These are phyloP conservation scores for Noctua comes DNA, from an alignment of 2,888 invertebrate species.

Conservation along the genomic window DNA sequence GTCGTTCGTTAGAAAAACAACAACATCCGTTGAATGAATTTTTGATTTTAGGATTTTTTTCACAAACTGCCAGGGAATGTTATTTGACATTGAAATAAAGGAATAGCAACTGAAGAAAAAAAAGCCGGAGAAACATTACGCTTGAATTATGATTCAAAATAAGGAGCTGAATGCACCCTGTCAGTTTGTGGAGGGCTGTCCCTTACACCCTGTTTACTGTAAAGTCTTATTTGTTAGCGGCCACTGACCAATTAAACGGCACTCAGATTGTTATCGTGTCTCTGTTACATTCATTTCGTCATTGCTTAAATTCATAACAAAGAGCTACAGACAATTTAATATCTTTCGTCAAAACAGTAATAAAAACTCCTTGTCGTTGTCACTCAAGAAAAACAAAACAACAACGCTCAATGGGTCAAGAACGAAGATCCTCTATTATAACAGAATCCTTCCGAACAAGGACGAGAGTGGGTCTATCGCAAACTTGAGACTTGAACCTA, in stretches of 20 bases:
- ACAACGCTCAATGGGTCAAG: constrained; percentile 41
- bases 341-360: constrained; percentile 27
- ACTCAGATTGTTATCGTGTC: neutral
- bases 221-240: neutral
- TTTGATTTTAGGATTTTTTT: no score
- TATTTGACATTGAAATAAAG: no score
- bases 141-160: no score
- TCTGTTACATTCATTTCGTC: neutral
- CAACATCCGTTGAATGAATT: no score
- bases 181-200: no score
- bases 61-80: no score
- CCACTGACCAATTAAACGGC: neutral
- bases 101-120: no score
- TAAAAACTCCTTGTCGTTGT: constrained; percentile 18
- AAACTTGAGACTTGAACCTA: neutral
- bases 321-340: neutral
- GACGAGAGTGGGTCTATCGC: constrained; percentile 15
- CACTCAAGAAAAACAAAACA: constrained; percentile 38
- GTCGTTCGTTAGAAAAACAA: no score
- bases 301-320: neutral
- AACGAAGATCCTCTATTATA: constrained; percentile 36
- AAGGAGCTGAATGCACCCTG: no score
- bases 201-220: neutral
- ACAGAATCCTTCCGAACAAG: constrained; percentile 37
- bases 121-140: no score